Evolutionary conservation across 1,140 invertebrate species (phyloP), one percentile per base, ranked within the genome.

Genomic region (Andrena cerasifolii): DNA sequence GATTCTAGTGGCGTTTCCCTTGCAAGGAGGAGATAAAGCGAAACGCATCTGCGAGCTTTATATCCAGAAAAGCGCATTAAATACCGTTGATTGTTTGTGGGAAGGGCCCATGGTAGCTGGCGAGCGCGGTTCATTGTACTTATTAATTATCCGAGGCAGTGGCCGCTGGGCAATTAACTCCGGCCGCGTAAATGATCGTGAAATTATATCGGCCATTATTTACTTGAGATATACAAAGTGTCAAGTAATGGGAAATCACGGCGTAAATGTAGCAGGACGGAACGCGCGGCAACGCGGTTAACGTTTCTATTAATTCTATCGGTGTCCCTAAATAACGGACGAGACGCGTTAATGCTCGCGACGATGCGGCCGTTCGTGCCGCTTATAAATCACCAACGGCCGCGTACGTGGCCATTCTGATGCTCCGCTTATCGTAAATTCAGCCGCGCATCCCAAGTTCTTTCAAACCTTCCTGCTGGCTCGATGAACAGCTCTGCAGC

Each of bases 271-370:
- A 62, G 45, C 53, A 33, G 16, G 47, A 3, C 24, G 36, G 51
- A 16, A 51, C 24, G 24, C 7, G 40, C 12, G 3, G 36, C 36
- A 16, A 18, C 21, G 56, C 31, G 70, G 58, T 61, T 51, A 62
- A 73, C 70, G 58, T 62, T 73, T 59, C 56, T 73, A 73, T 71
- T 65, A 81, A 81, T 81, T 78, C 56, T 61, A n/a, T 21, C 70
- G 47, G 24, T 53, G 56, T 74, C 47, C 31, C 45, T 62, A 65
- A 74, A 77, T 80, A 73, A 65, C 58, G 54, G 58, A 75, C 58
- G 59, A 51, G 66, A 51, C 73, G 72, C 70, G 61, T 71, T 79
- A 77, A 77, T 65, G 59, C 43, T 47, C 66, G 45, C 33, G 58
- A 58, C 58, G 43, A 62, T 59, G 63, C 36, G 58, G 58, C 71